phyloP scores from a whole-genome alignment of 2,113 vertebrate genomes.

The Pluvianellus socialis region DNA sequence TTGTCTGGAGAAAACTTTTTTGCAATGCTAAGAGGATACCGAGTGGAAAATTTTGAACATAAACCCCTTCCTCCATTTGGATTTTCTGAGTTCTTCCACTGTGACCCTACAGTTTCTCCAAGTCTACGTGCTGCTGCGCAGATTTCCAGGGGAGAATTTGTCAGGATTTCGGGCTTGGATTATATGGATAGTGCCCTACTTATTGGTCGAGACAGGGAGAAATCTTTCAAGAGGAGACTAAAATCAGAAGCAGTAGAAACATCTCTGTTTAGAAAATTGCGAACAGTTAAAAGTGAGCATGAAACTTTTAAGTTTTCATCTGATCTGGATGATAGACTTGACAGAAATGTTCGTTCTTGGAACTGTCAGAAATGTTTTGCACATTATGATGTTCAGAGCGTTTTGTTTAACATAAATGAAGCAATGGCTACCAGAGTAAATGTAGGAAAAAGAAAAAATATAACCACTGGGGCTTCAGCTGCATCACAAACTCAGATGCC shows the following conservation, averaged over 20 bases:
- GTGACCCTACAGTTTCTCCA: slow-evolving; percentile 84
- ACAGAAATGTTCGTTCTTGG: slow-evolving; percentile 75
- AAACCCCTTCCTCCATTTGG: slow-evolving; percentile 81
- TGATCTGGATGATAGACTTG: slow-evolving; percentile 85
- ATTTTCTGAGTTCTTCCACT: slow-evolving; percentile 87
- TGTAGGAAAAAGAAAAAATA: slow-evolving; percentile 92
- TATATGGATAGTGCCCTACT: slow-evolving; percentile 86
- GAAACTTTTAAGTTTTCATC: slow-evolving; percentile 84
- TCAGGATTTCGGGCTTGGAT: slow-evolving; percentile 89
- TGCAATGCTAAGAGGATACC: slow-evolving; percentile 88
- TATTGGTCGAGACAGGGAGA: slow-evolving; percentile 85
- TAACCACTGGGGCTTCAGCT: slow-evolving; percentile 93
- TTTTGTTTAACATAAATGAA: slow-evolving; percentile 95
- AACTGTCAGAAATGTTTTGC: slow-evolving; percentile 95
- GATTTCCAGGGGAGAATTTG: slow-evolving; percentile 91
- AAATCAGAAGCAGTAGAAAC: slow-evolving; percentile 90
- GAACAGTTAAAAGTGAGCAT: slow-evolving; percentile 90
- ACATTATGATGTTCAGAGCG: slow-evolving; percentile 96
- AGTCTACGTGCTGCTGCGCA: slow-evolving; percentile 92
- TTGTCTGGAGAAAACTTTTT: slow-evolving; percentile 88
- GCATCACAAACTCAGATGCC: slow-evolving; percentile 83
- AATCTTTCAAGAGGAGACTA: slow-evolving; percentile 87
- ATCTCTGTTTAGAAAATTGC: slow-evolving; percentile 89
- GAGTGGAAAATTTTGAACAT: slow-evolving; percentile 85
- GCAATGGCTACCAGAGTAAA: slow-evolving; percentile 87